A percentile compares a stretch with the other conserved stretches of the same genome.
Conservation (phyloP, 2,888 invertebrate genomes). For the Therioaphis trifolii region DNA sequence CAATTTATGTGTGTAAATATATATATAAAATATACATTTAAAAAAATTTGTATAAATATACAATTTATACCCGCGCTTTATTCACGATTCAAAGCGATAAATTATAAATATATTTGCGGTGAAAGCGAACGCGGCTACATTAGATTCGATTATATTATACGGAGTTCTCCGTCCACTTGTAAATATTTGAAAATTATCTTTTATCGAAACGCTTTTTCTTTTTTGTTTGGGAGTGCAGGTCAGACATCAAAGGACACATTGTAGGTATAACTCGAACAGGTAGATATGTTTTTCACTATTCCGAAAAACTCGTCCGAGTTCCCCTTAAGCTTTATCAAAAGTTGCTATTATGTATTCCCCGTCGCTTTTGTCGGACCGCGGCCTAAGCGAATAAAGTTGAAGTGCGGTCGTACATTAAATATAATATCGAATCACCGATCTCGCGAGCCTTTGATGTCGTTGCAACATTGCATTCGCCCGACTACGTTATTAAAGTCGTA, state of each 20-base stretch:
- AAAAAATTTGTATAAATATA: background rate
- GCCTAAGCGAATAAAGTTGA: conserved; percentile 28
- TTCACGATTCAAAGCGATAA: no score
- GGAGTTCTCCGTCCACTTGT: background rate
- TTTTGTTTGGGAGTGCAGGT: background rate
- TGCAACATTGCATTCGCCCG: background rate
- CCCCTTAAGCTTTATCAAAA: conserved; percentile 14
- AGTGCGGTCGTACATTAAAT: background rate
- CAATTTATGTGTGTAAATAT: no score
- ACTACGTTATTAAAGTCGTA: background rate
- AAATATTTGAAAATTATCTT: conserved; percentile 25
- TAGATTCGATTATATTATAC: background rate
- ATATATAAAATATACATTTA: no score
- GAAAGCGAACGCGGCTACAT: background rate
- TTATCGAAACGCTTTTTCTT: conserved; percentile 1
- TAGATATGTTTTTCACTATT: background rate
- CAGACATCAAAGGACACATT: conserved; percentile 11
- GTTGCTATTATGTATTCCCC: conserved; percentile 8
- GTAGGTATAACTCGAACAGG: conserved; percentile 20
- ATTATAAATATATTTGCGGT: background rate
- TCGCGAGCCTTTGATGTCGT: conserved; percentile 29
- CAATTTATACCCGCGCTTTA: background rate
- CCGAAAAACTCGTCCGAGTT: background rate
- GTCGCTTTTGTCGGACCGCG: background rate
- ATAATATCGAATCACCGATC: conserved; percentile 18